Evolutionary conservation across 53 echinoderm and acorn worm genomes (phyloP), one percentile per base, ranked within the genome.

Genomic region (Zoroaster sp.): DNA sequence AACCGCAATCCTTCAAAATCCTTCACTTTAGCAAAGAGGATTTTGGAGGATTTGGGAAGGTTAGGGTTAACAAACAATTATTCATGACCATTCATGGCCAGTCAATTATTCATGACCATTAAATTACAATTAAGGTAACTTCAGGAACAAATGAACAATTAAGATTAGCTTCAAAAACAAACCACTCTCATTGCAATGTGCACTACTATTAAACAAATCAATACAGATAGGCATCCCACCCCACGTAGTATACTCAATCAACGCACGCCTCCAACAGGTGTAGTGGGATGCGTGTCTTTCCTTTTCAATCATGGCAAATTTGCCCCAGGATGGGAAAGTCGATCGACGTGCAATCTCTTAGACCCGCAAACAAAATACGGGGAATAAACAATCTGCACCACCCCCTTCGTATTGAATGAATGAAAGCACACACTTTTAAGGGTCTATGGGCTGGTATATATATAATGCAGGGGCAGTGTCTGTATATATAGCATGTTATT

Each of bases 281-380:
- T 67, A 42, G 25, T 30, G 34, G 13, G 36, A 35, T 38, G 12
- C 32, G 45, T 79, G 39, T 37, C 63, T 21, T 36, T n/a, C 79
- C 67, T 82, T 82, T 82, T 82, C 82, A 66, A 82, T 68, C 67
- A 35, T 14, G 21, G 68, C 10, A 36, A 3, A 11, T 68, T 31
- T 39, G 69, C 82, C 82, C 44, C 32, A 23, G 68, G 82, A 41
- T 44, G 40, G 6, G 69, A 67, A 82, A 82, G 82, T 82, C 82
- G 82, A 82, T 82, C 82, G 54, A 18, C 30, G 66, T 28, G 80
- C 80, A 80, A 66, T 80, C 66, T 66, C 25, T 82, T 43, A 44
- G n/a, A 30, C 65, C 68, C n/a, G 80, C 82, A 42, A 32, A 65
- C 66, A 66, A 66, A 82, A 68, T 12, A 82, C 44, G 68, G 14